Conservation (phyloP, 2,888 invertebrate species). For the Dynastes hyllus region DNA sequence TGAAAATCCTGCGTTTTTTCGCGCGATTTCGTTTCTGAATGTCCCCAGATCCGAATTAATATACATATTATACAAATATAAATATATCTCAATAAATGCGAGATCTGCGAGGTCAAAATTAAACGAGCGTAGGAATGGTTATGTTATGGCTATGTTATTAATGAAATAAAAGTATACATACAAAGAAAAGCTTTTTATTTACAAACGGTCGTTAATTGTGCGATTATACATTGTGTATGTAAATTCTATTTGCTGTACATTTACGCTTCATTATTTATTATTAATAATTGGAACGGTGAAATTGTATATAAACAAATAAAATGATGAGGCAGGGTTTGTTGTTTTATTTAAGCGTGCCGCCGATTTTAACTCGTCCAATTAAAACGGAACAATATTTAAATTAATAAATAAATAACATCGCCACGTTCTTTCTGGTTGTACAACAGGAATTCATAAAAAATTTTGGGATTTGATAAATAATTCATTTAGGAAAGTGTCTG, state of each 20-base stretch:
- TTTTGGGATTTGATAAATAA: conserved; percentile 4
- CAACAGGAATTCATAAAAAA: background rate
- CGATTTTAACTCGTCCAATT: conserved; percentile 35
- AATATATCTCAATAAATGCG: no score
- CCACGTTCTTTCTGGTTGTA: background rate
- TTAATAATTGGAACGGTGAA: conserved; percentile 34
- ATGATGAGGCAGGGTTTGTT: conserved; percentile 5
- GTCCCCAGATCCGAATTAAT: no score
- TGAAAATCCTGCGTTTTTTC: background rate
- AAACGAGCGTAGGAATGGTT: background rate
- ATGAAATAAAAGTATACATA: background rate
- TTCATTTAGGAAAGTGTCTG: background rate
- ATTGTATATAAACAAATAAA: background rate
- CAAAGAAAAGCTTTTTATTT: background rate
- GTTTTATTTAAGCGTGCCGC: conserved; percentile 29
- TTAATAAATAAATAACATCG: conserved; percentile 23
- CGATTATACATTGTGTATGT: conserved; percentile 4
- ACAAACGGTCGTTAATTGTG: conserved; percentile 16
- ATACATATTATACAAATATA: no score
- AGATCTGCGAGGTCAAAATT: background rate
- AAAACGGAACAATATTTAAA: conserved; percentile 41
- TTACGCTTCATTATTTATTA: conserved; percentile 11
- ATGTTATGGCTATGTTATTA: background rate
- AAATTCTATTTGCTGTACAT: background rate
- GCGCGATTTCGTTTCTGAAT: no score